Conservation (phyloP, 1,140 invertebrate genomes). For the Notospermus geniculatus region DNA sequence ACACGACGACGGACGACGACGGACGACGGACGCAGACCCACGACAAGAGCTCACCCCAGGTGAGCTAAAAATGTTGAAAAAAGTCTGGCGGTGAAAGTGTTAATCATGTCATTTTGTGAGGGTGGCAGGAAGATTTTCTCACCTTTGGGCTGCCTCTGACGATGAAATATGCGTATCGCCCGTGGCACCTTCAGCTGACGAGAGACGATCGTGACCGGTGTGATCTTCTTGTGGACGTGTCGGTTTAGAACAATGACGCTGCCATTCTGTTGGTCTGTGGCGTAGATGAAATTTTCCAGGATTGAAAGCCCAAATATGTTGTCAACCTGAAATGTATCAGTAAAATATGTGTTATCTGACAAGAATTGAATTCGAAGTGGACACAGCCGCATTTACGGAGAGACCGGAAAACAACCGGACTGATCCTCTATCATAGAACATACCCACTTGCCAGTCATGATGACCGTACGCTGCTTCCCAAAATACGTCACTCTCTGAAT, state of each 20-base stretch:
- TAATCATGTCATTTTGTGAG: too few relatives aligned
- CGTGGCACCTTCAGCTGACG: constrained; percentile 44
- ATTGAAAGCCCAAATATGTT: constrained; percentile 69
- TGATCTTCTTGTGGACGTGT: constrained; percentile 55
- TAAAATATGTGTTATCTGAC: not conserved
- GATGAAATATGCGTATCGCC: constrained; percentile 70
- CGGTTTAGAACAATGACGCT: constrained; percentile 64
- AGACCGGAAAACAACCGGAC: constrained; percentile 48
- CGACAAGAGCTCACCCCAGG: too few relatives aligned
- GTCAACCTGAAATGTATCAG: constrained; percentile 60
- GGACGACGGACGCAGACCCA: too few relatives aligned
- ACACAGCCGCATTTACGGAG: too few relatives aligned
- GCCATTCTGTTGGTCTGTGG: constrained; percentile 30
- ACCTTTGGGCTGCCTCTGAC: constrained; percentile 71
- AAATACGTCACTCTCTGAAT: constrained; percentile 92
- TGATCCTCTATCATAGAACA: constrained; percentile 68
- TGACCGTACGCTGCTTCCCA: constrained; percentile 68
- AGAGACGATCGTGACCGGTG: constrained; percentile 22
- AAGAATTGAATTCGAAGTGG: too few relatives aligned
- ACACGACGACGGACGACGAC: too few relatives aligned
- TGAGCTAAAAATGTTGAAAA: too few relatives aligned
- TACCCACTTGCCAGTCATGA: constrained; percentile 69
- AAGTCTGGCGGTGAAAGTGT: too few relatives aligned
- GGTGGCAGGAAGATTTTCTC: too few relatives aligned
- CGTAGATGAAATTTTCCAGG: constrained; percentile 39